Evolutionary conservation across 2,888 invertebrate species (phyloP).

Genomic region (Nemapogon koenigi): DNA sequence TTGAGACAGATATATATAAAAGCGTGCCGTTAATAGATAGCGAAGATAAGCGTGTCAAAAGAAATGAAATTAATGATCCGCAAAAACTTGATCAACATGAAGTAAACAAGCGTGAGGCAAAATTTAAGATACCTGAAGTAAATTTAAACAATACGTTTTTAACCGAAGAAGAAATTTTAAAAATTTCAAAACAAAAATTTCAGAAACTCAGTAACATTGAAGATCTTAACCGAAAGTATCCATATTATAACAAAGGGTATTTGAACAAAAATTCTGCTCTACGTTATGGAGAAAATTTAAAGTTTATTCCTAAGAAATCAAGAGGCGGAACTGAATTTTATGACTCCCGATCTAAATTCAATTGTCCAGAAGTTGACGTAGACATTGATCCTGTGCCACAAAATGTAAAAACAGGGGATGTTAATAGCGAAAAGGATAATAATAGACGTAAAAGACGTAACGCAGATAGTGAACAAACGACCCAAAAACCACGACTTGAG

Average conservation of each 20-base stretch:
- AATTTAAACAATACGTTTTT: constrained; percentile 35
- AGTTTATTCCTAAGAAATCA: constrained; percentile 68
- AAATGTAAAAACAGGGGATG: constrained; percentile 26
- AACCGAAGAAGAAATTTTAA: constrained; percentile 27
- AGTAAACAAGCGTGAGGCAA: constrained; percentile 30
- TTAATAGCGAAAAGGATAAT: constrained; percentile 25
- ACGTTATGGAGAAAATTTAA: constrained; percentile 70
- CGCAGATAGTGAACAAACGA: constrained; percentile 26
- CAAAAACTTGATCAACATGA: constrained; percentile 22
- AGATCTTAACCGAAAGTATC: constrained; percentile 60
- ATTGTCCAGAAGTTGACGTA: constrained; percentile 62
- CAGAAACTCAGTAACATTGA: too few species aligned
- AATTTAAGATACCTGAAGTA: constrained; percentile 36
- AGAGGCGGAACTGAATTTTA: constrained; percentile 75
- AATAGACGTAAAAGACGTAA: constrained; percentile 23
- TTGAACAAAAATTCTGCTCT: constrained; percentile 67
- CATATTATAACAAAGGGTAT: constrained; percentile 63
- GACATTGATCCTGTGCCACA: constrained; percentile 62
- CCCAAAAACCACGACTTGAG: constrained; percentile 56
- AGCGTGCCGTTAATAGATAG: constrained; percentile 16
- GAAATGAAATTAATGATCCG: not conserved
- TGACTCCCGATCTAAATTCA: constrained; percentile 59
- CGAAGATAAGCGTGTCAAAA: constrained; percentile 13
- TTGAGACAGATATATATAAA: constrained; percentile 25
- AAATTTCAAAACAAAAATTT: constrained; percentile 26